Evolutionary conservation across 2,888 invertebrate species (phyloP).

Genomic region (Lasioglossum morio): DNA sequence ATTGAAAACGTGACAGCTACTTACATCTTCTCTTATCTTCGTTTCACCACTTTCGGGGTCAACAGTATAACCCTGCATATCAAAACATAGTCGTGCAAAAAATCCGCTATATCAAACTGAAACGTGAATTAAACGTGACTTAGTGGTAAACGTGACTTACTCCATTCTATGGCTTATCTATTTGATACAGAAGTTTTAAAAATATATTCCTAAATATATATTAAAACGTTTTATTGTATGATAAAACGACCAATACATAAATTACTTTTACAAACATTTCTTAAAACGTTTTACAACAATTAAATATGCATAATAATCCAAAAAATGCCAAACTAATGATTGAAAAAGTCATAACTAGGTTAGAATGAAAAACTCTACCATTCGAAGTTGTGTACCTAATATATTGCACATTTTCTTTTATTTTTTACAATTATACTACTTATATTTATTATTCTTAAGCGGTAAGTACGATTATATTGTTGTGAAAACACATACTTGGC

Average conservation of each 20-base stretch:
- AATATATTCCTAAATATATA: background rate
- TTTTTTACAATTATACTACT: slow-evolving; percentile 9
- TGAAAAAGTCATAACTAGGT: slow-evolving; percentile 19
- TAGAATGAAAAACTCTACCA: slow-evolving; percentile 25
- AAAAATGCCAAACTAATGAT: background rate
- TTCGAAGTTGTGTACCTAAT: background rate
- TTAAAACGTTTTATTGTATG: background rate
- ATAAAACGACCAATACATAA: background rate
- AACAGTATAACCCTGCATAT: slow-evolving; percentile 82
- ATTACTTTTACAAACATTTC: background rate
- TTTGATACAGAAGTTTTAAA: background rate
- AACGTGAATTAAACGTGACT: slow-evolving; percentile 84
- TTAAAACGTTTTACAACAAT: slow-evolving; percentile 2
- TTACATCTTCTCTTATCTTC: slow-evolving; percentile 82
- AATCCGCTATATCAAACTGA: slow-evolving; percentile 72
- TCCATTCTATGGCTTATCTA: slow-evolving; percentile 20
- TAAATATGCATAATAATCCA: background rate
- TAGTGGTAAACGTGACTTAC: slow-evolving; percentile 66
- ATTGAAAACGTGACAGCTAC: slow-evolving; percentile 73
- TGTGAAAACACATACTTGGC: background rate
- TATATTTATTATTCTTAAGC: background rate
- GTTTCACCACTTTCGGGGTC: slow-evolving; percentile 81
- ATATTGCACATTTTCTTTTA: background rate
- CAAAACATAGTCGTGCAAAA: slow-evolving; percentile 74
- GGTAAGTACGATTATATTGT: background rate